phyloP scores from a whole-genome alignment of 2,797 vertebrate genomes.

The Galago senegalensis region DNA sequence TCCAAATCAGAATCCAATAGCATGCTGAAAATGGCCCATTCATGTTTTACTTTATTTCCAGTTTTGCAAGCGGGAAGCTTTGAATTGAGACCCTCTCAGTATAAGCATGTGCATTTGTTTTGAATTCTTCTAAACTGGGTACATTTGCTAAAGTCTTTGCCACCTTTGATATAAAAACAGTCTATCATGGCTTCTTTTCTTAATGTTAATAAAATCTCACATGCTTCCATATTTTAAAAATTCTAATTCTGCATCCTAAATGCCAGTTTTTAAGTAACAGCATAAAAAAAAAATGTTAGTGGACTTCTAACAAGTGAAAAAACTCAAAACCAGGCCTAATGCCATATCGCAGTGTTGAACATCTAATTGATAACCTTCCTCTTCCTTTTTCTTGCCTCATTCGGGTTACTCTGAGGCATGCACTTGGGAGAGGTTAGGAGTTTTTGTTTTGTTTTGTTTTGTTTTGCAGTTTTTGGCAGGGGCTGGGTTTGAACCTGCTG shows the following conservation, averaged over 20 bases:
- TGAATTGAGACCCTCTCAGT: constrained; percentile 38
- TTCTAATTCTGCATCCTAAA: constrained; percentile 7
- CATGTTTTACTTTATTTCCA: not conserved
- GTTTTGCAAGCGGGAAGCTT: not conserved
- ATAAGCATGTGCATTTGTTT: constrained; percentile 54
- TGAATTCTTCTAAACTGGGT: constrained; percentile 54
- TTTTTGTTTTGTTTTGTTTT: no score
- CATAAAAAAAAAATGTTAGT: constrained; percentile 14
- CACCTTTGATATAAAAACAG: constrained; percentile 41
- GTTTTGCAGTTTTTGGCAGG: no score
- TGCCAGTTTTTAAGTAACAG: constrained; percentile 18
- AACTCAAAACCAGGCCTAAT: not conserved
- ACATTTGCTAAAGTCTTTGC: constrained; percentile 40
- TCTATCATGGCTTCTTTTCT: constrained; percentile 2
- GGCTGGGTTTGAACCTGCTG: no score
- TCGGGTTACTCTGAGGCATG: not conserved
- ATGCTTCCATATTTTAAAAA: not conserved
- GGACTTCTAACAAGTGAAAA: constrained; percentile 38
- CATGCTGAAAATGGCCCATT: not conserved
- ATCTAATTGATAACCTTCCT: not conserved
- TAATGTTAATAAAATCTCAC: constrained; percentile 17
- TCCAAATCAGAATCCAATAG: not conserved
- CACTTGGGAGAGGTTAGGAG: not conserved
- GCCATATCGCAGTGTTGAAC: not conserved
- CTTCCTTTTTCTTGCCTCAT: constrained; percentile 21